phyloP scores from a whole-genome alignment of 2,888 invertebrate genomes.

The Drosophila demipolita region DNA sequence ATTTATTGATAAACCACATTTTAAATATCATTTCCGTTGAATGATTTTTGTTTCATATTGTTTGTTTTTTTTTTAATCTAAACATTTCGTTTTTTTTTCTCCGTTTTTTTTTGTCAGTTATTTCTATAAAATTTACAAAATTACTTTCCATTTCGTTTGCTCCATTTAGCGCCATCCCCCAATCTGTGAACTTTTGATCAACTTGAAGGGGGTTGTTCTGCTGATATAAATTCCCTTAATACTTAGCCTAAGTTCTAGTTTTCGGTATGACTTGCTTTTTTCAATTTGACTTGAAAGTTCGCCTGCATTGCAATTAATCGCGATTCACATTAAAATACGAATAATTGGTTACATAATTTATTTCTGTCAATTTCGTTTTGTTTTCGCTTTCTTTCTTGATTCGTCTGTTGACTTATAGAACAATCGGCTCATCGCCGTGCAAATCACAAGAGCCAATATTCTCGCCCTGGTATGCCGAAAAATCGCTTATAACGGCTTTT shows the following conservation, averaged over 20 bases:
- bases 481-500: conserved; percentile 85
- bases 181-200: conserved; percentile 34
- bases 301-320: conserved; percentile 47
- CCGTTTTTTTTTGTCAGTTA: conserved; percentile 51
- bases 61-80: conserved; percentile 52
- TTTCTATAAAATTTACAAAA: conserved; percentile 83
- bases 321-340: conserved; percentile 52
- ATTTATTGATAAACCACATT: conserved; percentile 61
- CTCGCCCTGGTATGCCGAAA: conserved; percentile 87
- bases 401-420: conserved; percentile 78
- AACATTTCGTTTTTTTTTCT: conserved; percentile 50
- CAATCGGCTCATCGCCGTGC: conserved; percentile 84
- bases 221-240: conserved; percentile 66
- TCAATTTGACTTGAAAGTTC: conserved; percentile 60
- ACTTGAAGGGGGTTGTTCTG: conserved; percentile 21
- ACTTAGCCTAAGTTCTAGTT: conserved; percentile 56
- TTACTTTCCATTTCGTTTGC: conserved; percentile 68
- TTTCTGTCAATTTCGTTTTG: conserved; percentile 51
- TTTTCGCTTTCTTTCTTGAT: conserved; percentile 52
- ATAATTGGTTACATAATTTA: conserved; percentile 59
- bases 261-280: conserved; percentile 29
- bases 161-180: conserved; percentile 10
- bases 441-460: conserved; percentile 87
- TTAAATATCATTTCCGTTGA: conserved; percentile 22
- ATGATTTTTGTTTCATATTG: conserved; percentile 26